A percentile compares a stretch with the other conserved stretches of the same genome.
phyloP scores from a whole-genome alignment of 1,140 invertebrate genomes.

The Doryteuthis pealeii region DNA sequence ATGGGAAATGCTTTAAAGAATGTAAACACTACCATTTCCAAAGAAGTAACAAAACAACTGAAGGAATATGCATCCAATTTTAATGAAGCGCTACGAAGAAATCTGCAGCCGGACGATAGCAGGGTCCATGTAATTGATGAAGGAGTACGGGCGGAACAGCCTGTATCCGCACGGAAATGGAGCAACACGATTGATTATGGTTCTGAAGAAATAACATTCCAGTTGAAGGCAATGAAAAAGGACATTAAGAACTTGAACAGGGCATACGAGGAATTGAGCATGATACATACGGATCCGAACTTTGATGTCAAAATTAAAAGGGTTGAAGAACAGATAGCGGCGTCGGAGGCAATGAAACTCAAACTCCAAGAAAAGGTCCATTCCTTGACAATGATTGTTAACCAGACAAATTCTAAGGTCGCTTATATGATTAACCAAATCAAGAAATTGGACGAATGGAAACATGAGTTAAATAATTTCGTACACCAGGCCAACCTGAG shows the following conservation, averaged over 20 bases:
- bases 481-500: neutral
- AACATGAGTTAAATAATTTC: neutral
- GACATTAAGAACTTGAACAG: neutral
- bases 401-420: neutral
- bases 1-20: neutral
- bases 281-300: too few relatives aligned
- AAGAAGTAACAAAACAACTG: neutral
- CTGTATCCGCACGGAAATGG: neutral
- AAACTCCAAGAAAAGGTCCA: neutral
- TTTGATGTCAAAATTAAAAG: neutral
- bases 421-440: neutral
- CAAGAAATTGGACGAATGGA: neutral
- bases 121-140: neutral
- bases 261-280: neutral
- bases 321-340: neutral
- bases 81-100: neutral
- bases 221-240: neutral
- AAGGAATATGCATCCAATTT: constrained; percentile 1
- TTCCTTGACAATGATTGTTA: neutral
- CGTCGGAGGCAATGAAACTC: neutral
- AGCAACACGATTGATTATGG: neutral
- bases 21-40: neutral
- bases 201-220: neutral
- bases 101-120: neutral
- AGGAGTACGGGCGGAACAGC: neutral